Evolutionary conservation across 2,888 invertebrate species (phyloP).

Genomic region (Mimumesa dahlbomi): DNA sequence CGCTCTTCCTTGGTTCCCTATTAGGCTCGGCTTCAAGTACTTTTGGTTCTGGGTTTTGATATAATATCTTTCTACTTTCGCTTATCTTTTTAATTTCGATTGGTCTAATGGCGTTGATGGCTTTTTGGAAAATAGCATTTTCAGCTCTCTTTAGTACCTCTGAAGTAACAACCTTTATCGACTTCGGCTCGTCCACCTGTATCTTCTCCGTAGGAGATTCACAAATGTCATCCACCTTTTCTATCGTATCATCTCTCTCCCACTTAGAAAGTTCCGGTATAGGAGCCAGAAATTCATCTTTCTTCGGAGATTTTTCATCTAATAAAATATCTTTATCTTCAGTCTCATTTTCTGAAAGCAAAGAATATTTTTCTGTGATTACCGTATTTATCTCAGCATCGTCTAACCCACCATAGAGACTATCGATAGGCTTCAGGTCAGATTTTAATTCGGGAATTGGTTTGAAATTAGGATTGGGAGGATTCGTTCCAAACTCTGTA

Average conservation of each 20-base stretch:
- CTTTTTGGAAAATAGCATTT: conserved; percentile 94
- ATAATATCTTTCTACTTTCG: conserved; percentile 86
- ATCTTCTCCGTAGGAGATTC: conserved; percentile 79
- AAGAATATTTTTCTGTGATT: conserved; percentile 71
- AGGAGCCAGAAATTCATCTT: conserved; percentile 86
- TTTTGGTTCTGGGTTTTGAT: conserved; percentile 80
- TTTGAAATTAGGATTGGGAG: conserved; percentile 77
- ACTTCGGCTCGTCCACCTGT: conserved; percentile 70
- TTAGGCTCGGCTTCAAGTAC: conserved; percentile 64
- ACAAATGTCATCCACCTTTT: conserved; percentile 79
- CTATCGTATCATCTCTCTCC: conserved; percentile 86
- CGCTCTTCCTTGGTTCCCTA: conserved; percentile 72
- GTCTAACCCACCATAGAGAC: conserved; percentile 77
- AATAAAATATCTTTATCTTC: conserved; percentile 60
- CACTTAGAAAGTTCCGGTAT: conserved; percentile 93
- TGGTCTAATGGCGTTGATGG: conserved; percentile 89
- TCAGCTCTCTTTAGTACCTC: conserved; percentile 95
- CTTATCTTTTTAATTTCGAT: conserved; percentile 89
- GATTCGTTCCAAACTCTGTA: conserved; percentile 73
- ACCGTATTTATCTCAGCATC: conserved; percentile 73
- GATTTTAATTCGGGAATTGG: conserved; percentile 74
- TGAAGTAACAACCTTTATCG: conserved; percentile 87
- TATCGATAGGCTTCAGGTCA: conserved; percentile 74
- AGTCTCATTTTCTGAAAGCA: conserved; percentile 63
- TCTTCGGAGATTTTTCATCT: conserved; percentile 71